A percentile compares a stretch with the other conserved stretches of the same genome.
phyloP scores from a whole-genome alignment of 2,797 vertebrate genomes.

The Syndactyla subalaris region DNA sequence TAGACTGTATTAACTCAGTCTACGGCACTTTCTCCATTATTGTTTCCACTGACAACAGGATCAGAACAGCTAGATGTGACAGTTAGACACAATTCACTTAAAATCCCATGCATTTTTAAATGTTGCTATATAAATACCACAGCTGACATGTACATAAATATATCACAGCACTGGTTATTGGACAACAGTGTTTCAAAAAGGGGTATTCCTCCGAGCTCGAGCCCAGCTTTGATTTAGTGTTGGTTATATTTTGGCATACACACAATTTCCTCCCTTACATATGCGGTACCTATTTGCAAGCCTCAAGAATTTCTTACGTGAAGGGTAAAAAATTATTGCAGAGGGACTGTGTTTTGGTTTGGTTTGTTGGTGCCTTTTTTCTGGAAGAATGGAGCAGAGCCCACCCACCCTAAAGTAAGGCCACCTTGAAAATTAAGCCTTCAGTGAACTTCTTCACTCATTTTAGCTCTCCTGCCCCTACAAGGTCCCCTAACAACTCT shows the following conservation, averaged over 20 bases:
- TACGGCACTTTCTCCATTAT: background rate
- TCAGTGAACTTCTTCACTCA: background rate
- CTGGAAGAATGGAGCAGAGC: background rate
- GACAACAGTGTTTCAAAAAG: background rate
- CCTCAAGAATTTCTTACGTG: background rate
- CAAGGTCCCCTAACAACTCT: background rate
- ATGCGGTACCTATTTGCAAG: background rate
- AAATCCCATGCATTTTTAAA: background rate
- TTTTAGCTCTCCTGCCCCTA: background rate
- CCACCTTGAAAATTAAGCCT: background rate
- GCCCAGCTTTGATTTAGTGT: background rate
- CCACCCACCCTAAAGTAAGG: background rate
- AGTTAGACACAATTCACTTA: background rate
- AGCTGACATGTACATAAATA: background rate
- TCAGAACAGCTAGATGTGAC: background rate
- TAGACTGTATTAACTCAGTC: background rate
- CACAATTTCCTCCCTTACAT: background rate
- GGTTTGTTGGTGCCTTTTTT: too few relatives aligned
- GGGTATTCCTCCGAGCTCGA: background rate
- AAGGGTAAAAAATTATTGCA: background rate
- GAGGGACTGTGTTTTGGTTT: background rate
- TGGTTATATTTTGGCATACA: background rate
- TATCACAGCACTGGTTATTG: background rate
- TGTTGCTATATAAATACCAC: background rate
- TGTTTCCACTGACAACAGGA: background rate